Percentiles rank a stretch among this genome's conserved stretches.
Conservation (phyloP, 2,113 vertebrate genomes). For the Hippocampus mohnikei region DNA sequence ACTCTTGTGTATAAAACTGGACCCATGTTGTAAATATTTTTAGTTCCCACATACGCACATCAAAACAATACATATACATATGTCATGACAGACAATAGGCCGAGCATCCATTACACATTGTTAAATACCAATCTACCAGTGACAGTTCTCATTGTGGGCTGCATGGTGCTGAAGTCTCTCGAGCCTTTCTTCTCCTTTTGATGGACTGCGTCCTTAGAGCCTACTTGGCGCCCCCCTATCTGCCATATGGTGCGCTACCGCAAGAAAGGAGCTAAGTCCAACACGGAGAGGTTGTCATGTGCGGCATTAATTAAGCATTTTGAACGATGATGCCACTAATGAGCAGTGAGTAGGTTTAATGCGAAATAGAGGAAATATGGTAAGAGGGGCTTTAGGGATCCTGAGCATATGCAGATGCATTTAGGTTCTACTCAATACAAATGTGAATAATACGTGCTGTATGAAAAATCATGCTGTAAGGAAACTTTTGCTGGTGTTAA, state of each 20-base stretch:
- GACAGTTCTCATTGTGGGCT: constrained; percentile 51
- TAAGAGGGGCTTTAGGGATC: not conserved
- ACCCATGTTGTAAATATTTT: constrained; percentile 11
- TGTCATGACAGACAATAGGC: constrained; percentile 18
- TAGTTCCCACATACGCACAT: not conserved
- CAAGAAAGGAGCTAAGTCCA: constrained; percentile 30
- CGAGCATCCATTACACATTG: constrained; percentile 35
- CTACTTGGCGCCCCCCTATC: constrained; percentile 31
- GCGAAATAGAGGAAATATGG: not conserved
- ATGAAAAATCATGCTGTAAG: not conserved
- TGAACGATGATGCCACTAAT: not conserved
- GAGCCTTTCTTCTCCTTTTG: constrained; percentile 54
- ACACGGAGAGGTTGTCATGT: constrained; percentile 20
- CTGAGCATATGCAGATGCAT: not conserved
- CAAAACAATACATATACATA: constrained; percentile 16
- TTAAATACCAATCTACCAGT: constrained; percentile 41
- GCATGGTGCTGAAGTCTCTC: constrained; percentile 46
- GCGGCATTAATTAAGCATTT: constrained; percentile 9
- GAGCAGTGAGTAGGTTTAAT: not conserved
- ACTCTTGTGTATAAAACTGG: not conserved
- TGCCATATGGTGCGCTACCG: constrained; percentile 63
- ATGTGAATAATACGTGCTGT: not conserved
- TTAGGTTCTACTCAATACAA: not conserved
- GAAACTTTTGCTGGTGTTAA: no score
- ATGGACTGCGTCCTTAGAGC: constrained; percentile 47